Base-by-base conservation (phyloP, 1,140 invertebrate genomes). In the Philaenus spumarius region DNA sequence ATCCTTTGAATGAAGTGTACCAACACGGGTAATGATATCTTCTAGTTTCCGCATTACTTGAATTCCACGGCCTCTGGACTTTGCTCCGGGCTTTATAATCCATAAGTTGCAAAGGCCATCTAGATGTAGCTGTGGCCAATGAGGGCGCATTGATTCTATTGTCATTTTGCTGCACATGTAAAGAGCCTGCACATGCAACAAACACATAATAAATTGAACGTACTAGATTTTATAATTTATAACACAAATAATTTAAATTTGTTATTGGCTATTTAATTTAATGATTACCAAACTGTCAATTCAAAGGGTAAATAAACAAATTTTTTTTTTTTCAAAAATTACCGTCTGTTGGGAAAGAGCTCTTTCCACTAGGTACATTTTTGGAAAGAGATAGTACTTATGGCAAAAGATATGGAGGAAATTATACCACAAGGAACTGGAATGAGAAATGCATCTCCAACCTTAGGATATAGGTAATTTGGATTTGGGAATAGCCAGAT, bases 31-130 rank as follows among this genome's bases (percentile, higher is more conserved):
- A 61, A 93, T 72, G 37, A 97, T 93, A 65, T 91, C 88, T 61
- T 93, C 89, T 11, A 96, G 76, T 68, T 85, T 86, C 69, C 93
- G 89, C 78, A 92, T 84, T 22, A 95, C 77, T 15, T 87, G 81
- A 57, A 97, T 96, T 42, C 93, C 94, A 65, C 90, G 79, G 0
- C 95, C 94, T 2, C 93, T 79, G 61, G 92, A 96, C 71, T 93
- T 90, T 51, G 93, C 93, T 12, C 93, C 92, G 0, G 95, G 95
- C 72, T 97, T 97, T 22, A 96, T 80, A 63, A 97, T 97, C 94
- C 94, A 97, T 52, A 95, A 83, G 72, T 96, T 95, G 55, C 83
- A 79, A 39, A 82, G 76, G 0, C 92, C 93, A 70, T 95, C 93
- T 59, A 90, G 80, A 1, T 86, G 80, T 52, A 86, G 80, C 69